Conservation (phyloP, 2,113 vertebrate genomes). For the Thunnus maccoyii region DNA sequence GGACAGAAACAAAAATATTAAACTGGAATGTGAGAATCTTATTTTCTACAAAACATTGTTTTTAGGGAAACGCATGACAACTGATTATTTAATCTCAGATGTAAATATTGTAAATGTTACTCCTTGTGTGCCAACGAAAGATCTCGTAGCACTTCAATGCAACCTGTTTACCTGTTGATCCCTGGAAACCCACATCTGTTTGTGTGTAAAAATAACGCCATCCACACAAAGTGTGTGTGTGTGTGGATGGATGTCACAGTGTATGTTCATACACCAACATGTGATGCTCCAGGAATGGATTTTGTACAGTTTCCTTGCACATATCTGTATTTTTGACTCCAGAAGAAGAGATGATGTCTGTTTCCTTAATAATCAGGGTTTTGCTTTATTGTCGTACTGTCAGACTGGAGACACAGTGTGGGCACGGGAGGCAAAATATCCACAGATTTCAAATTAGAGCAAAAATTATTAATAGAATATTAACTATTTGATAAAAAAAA, state of each 20-base stretch:
- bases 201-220: conserved; percentile 43
- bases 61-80: conserved; percentile 73
- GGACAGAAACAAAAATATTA: conserved; percentile 26
- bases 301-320: conserved; percentile 67
- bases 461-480: no score
- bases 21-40: conserved; percentile 66
- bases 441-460: neutral
- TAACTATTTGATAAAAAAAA: no score
- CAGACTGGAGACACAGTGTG: neutral
- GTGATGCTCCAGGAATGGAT: conserved; percentile 42
- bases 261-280: conserved; percentile 21
- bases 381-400: conserved; percentile 12
- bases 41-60: conserved; percentile 66
- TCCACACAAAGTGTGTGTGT: conserved; percentile 27
- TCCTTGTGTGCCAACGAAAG: conserved; percentile 79
- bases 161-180: conserved; percentile 75
- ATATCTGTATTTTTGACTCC: conserved; percentile 58
- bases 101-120: conserved; percentile 79
- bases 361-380: conserved; percentile 44
- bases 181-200: conserved; percentile 45
- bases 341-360: conserved; percentile 16
- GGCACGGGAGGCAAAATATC: neutral
- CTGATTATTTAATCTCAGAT: conserved; percentile 57
- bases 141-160: conserved; percentile 79
- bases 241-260: conserved; percentile 47